A percentile compares a stretch with the other conserved stretches of the same genome.
These are phyloP conservation scores for Remorina albescens DNA, from an alignment of 2,797 vertebrate species.

Conservation along the genomic window DNA sequence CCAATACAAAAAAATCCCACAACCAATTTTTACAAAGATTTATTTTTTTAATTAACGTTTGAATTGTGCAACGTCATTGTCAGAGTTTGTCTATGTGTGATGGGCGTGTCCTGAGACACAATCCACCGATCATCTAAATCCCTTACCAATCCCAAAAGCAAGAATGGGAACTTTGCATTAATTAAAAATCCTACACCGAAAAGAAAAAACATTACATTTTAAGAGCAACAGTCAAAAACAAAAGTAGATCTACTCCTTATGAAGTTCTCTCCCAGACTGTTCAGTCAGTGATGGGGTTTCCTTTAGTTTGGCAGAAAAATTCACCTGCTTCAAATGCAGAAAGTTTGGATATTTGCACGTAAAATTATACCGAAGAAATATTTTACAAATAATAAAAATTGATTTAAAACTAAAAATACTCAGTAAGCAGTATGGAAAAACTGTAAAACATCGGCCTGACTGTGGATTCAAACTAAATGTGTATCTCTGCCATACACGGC, in stretches of 20 bases:
- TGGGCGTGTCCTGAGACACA: conserved; percentile 11
- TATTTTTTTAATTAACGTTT: neutral
- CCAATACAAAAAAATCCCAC: too few relatives aligned
- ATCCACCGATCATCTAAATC: neutral
- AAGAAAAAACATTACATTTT: too few relatives aligned
- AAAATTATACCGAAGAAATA: neutral
- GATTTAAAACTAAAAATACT: neutral
- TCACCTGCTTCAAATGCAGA: neutral
- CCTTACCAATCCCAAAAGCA: neutral
- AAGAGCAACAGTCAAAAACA: neutral
- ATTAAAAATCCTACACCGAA: neutral
- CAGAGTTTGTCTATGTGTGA: neutral
- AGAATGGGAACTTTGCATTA: neutral
- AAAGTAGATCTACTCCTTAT: neutral
- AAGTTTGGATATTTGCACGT: neutral
- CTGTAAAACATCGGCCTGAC: neutral
- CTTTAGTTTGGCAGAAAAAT: neutral
- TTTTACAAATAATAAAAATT: neutral
- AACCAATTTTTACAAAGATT: too few relatives aligned
- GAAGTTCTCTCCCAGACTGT: too few relatives aligned
- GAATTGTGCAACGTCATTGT: conserved; percentile 29
- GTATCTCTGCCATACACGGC: neutral
- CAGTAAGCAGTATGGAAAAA: neutral
- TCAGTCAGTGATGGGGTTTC: neutral
- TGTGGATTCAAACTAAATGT: neutral